phyloP scores from a whole-genome alignment of 2,797 vertebrate genomes.

The Chaetodon trifasciatus region DNA sequence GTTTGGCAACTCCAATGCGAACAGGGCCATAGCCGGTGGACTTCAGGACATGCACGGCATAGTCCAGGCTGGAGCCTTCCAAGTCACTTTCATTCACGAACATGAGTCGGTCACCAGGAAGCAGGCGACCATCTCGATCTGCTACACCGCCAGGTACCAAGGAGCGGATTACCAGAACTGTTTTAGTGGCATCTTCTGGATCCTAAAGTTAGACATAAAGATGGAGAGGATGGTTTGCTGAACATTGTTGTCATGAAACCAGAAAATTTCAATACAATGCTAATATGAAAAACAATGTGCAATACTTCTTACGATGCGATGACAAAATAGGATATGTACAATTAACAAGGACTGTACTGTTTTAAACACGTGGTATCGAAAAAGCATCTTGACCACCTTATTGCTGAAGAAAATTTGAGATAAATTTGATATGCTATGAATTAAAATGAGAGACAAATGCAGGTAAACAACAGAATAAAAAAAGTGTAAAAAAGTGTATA shows the following conservation, averaged over 20 bases:
- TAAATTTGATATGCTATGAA: not conserved
- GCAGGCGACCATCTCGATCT: conserved; percentile 91
- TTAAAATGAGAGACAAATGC: not conserved
- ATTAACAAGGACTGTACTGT: too few species aligned
- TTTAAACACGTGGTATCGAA: too few species aligned
- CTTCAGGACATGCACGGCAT: conserved; percentile 94
- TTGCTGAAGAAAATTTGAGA: not conserved
- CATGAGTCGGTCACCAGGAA: conserved; percentile 95
- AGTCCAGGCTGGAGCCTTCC: conserved; percentile 92
- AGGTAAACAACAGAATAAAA: conserved; percentile 10
- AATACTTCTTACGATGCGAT: too few species aligned
- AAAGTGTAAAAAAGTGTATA: not conserved
- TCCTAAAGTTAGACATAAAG: conserved; percentile 83
- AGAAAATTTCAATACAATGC: too few species aligned
- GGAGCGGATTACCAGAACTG: conserved; percentile 95
- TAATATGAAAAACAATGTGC: too few species aligned
- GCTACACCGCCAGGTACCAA: conserved; percentile 93
- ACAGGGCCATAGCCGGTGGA: conserved; percentile 89
- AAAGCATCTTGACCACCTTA: too few species aligned
- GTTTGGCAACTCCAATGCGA: conserved; percentile 93
- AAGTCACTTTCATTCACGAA: conserved; percentile 92
- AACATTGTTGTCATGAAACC: not conserved
- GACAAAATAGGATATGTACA: too few species aligned
- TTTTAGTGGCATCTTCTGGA: conserved; percentile 91
- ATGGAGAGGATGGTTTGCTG: not conserved